These are phyloP conservation scores for Porites cylindrica DNA, from an alignment of 92 coral and sea anemone species.

Conservation along the genomic window DNA sequence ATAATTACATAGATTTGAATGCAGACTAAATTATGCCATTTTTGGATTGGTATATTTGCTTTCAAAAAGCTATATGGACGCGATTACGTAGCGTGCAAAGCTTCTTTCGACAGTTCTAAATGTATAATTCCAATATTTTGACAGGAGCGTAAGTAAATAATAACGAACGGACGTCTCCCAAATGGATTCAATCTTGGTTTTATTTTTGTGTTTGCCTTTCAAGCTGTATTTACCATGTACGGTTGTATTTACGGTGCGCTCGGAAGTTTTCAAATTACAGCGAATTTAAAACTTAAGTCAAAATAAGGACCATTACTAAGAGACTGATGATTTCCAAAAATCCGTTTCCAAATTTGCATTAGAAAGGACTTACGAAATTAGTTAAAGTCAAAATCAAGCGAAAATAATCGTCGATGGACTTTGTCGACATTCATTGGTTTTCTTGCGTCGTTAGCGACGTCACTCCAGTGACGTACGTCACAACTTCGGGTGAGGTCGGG, in stretches of 20 bases:
- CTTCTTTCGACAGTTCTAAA: slow-evolving; percentile 10
- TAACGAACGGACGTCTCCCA: not conserved
- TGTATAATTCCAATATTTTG: slow-evolving; percentile 11
- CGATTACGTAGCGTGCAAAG: not conserved
- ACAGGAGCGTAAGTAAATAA: slow-evolving; percentile 12
- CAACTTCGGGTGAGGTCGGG: slow-evolving; percentile 44
- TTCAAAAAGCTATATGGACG: slow-evolving; percentile 18
- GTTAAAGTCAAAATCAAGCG: not conserved
- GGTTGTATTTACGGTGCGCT: slow-evolving; percentile 7
- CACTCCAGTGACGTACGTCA: slow-evolving; percentile 44
- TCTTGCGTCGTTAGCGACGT: slow-evolving; percentile 52
- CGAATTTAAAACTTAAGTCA: slow-evolving; percentile 18
- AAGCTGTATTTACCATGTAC: slow-evolving; percentile 42
- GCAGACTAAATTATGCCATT: slow-evolving; percentile 15
- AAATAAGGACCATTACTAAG: not conserved
- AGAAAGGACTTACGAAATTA: slow-evolving; percentile 15
- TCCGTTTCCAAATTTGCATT: slow-evolving; percentile 20
- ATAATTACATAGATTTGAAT: slow-evolving; percentile 11
- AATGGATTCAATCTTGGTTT: not conserved
- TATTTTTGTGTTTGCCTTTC: not conserved
- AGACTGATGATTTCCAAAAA: not conserved
- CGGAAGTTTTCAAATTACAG: slow-evolving; percentile 32
- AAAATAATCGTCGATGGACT: not conserved
- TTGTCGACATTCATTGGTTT: slow-evolving; percentile 2
- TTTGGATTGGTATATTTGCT: slow-evolving; percentile 3